phyloP scores from a whole-genome alignment of 2,888 invertebrate genomes.

The Drosophila meridionalis region DNA sequence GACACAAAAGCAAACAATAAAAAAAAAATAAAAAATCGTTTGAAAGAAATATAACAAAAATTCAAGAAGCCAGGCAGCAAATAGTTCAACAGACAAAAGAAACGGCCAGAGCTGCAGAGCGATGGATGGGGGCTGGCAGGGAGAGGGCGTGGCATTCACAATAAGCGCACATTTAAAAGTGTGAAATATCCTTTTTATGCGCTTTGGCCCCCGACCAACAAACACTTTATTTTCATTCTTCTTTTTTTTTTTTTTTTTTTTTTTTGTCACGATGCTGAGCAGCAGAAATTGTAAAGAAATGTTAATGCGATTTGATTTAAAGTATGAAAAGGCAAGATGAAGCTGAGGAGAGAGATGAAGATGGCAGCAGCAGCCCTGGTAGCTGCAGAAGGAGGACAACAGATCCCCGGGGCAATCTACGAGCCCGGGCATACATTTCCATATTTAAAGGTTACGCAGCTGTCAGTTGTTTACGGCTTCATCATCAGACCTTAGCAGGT shows the following conservation, averaged over 20 bases:
- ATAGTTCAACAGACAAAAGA: constrained; percentile 74
- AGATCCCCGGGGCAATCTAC: constrained; percentile 54
- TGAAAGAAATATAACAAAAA: constrained; percentile 66
- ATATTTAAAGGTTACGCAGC: constrained; percentile 69
- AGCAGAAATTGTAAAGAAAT: constrained; percentile 78
- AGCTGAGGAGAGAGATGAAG: constrained; percentile 11
- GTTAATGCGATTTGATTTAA: constrained; percentile 81
- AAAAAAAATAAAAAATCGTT: constrained; percentile 48
- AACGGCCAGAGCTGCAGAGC: constrained; percentile 27
- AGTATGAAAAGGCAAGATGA: constrained; percentile 69
- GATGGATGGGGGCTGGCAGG: neutral
- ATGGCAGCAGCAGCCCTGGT: neutral
- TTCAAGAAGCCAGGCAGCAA: constrained; percentile 71
- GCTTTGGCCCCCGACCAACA: constrained; percentile 69
- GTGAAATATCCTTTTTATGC: constrained; percentile 82
- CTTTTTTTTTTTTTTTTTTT: constrained; percentile 17
- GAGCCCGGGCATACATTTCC: constrained; percentile 71
- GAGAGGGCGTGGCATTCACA: constrained; percentile 56
- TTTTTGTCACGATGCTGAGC: constrained; percentile 72
- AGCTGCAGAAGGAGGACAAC: constrained; percentile 12
- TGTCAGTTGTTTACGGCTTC: constrained; percentile 70
- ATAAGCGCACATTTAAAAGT: constrained; percentile 81
- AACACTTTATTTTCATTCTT: constrained; percentile 63
- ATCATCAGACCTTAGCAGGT: constrained; percentile 48
- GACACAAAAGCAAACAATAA: constrained; percentile 78